Percentiles rank a stretch among this genome's conserved stretches.
Evolutionary conservation across 2,113 vertebrate species (phyloP).

Genomic region (Nothoprocta perdicaria): DNA sequence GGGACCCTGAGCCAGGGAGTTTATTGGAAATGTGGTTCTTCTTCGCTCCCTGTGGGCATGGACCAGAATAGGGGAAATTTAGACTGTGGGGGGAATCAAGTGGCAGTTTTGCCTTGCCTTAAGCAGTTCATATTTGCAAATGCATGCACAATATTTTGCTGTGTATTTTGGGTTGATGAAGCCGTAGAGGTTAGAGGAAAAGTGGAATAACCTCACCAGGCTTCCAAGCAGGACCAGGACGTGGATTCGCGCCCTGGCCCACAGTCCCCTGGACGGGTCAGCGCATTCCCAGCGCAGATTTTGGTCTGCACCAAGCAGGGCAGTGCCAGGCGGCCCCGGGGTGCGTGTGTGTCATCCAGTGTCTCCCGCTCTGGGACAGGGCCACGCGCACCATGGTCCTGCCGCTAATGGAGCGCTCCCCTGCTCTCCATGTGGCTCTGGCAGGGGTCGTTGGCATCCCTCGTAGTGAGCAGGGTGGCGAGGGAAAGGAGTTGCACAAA

Average conservation of each 20-base stretch:
- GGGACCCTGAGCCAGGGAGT: slow-evolving; percentile 17
- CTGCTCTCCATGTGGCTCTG: too few species aligned
- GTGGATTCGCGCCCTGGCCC: not conserved
- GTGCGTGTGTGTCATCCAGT: rapidly evolving
- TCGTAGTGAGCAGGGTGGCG: not conserved
- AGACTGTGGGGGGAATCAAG: not conserved
- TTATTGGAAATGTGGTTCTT: not conserved
- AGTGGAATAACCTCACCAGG: not conserved
- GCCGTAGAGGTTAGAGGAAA: not conserved
- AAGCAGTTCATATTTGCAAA: not conserved
- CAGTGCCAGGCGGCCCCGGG: not conserved
- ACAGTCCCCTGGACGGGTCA: not conserved
- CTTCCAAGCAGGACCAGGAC: not conserved
- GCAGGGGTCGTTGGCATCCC: not conserved
- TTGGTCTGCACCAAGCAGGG: not conserved
- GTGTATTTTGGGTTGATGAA: not conserved
- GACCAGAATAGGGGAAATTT: not conserved
- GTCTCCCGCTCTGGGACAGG: not conserved
- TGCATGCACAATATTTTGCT: not conserved
- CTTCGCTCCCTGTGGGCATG: slow-evolving; percentile 14
- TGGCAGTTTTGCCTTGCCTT: not conserved
- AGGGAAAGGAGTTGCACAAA: not conserved
- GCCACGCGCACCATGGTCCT: too few species aligned
- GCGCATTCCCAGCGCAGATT: not conserved
- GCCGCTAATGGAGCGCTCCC: not conserved